Evolutionary conservation across 1,140 invertebrate species (phyloP), one percentile per base, ranked within the genome.

Genomic region (Scaptodrosophila lebanonensis): DNA sequence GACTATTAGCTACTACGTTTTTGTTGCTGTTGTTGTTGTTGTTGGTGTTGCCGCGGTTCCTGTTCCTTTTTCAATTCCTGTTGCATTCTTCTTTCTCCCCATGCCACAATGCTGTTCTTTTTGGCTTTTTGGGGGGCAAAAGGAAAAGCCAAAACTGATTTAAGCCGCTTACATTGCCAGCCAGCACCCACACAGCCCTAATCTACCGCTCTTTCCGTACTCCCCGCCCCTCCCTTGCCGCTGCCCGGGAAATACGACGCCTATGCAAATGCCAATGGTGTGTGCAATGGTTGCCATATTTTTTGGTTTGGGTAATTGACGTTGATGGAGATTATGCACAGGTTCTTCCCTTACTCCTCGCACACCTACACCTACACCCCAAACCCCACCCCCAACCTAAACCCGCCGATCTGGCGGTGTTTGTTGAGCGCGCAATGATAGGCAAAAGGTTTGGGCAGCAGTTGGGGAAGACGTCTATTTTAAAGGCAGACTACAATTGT

Each of bases 251-350:
- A 73, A 35, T 53, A 18, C 16, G 25, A 27, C 57, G 52, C 57
- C 60, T 39, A 8, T n/a, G 56, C 33, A 48, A 71, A 67, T 71
- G 60, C 44, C 63, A 61, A 64, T 71, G 57, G 42, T 67, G 61
- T 62, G 60, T 61, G 59, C 54, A 65, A 52, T 15, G 11, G 25
- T 25, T 33, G 35, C 20, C 9, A 11, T 29, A 6, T 7, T 22
- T n/a, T 18, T 13, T 61, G 75, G 75, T 73, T 82, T 79, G 75
- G 69, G 75, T 79, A 79, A 79, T 79, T 79, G 75, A 79, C 65
- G 75, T 69, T 69, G 66, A 66, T 64, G 58, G 45, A 69, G 75
- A 82, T 79, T 79, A 79, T 79, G 66, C 60, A 69, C 60, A 65
- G 13, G 4, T 12, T 38, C 35, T 16, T 8, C 6, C 50, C 53